Evolutionary conservation across 2,113 vertebrate species (phyloP).

Genomic region (Cathartes aura): DNA sequence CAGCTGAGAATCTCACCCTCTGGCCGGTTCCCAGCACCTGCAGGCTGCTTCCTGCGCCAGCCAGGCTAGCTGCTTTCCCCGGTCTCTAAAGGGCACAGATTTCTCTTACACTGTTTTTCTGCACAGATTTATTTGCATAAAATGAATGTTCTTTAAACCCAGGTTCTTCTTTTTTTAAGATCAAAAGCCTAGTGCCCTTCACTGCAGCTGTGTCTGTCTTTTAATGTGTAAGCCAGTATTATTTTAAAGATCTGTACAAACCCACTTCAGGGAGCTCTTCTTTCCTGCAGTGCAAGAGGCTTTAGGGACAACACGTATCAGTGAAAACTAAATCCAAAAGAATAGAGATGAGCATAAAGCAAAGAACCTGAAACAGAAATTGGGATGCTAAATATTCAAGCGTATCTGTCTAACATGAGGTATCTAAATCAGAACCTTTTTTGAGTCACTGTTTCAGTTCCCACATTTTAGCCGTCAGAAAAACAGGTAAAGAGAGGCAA

Average conservation of each 20-base stretch:
- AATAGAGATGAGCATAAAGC: background rate
- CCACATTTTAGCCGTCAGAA: background rate
- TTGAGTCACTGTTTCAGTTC: background rate
- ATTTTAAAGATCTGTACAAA: background rate
- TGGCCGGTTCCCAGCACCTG: background rate
- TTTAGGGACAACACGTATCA: background rate
- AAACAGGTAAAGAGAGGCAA: background rate
- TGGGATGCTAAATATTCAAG: background rate
- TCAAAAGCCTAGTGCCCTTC: slow-evolving; percentile 1
- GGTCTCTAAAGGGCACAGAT: background rate
- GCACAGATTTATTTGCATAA: slow-evolving; percentile 16
- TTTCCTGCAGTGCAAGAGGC: background rate
- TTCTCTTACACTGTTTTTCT: background rate
- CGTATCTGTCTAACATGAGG: background rate
- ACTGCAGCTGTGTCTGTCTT: slow-evolving; percentile 9
- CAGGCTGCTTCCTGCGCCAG: background rate
- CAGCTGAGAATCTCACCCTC: background rate
- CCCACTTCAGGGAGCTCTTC: background rate
- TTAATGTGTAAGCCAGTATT: background rate
- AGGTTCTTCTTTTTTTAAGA: background rate
- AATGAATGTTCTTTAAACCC: background rate
- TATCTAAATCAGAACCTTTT: background rate
- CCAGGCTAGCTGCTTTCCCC: background rate
- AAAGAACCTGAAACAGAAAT: background rate
- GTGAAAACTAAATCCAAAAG: background rate